Evolutionary conservation across 2,888 invertebrate species (phyloP).

Genomic region (Rotaria macrura): DNA sequence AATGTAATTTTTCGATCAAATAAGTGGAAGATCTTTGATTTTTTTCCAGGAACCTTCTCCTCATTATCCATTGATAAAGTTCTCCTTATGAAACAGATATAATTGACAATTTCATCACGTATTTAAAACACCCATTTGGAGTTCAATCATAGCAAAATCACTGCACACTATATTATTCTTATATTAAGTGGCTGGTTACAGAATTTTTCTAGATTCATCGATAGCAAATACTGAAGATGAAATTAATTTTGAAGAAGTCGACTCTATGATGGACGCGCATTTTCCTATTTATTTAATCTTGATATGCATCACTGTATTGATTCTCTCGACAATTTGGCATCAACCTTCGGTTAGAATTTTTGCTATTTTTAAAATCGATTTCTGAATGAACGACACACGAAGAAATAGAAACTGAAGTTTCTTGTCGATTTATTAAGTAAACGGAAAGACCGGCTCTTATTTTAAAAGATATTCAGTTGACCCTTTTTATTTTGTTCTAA

Average conservation of each 20-base stretch:
- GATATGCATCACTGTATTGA: constrained; percentile 9
- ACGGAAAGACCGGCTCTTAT: not conserved
- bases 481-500: not conserved
- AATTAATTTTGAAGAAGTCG: constrained; percentile 74
- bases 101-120: too few relatives aligned
- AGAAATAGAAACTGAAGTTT: too few relatives aligned
- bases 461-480: not conserved
- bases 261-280: constrained; percentile 95
- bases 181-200: constrained; percentile 76
- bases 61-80: too few relatives aligned
- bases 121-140: too few relatives aligned
- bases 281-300: constrained; percentile 10
- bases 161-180: not conserved
- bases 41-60: too few relatives aligned
- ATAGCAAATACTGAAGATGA: constrained; percentile 87
- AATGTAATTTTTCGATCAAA: too few relatives aligned
- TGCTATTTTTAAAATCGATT: too few relatives aligned
- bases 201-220: constrained; percentile 86
- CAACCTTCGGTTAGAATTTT: constrained; percentile 76
- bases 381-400: too few relatives aligned
- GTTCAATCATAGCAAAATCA: too few relatives aligned
- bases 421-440: too few relatives aligned
- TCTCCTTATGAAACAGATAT: too few relatives aligned
- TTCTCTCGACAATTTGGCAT: constrained; percentile 73
- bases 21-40: too few relatives aligned